phyloP scores from a whole-genome alignment of 1,140 invertebrate species.

The Elymnias hypermnestra region DNA sequence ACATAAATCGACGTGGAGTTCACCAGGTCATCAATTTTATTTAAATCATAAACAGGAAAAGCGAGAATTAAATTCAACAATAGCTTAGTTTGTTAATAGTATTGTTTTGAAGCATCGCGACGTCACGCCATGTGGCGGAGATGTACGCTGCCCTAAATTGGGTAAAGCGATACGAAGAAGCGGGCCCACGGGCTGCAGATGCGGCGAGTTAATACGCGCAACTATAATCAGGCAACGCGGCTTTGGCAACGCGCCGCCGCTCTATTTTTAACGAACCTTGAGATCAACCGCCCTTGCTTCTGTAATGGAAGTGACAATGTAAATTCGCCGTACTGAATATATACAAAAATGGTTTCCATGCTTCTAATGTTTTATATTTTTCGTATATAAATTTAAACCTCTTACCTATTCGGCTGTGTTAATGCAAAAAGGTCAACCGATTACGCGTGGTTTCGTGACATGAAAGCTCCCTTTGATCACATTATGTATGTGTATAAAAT shows the following conservation, averaged over 20 bases:
- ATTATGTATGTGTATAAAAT: no score
- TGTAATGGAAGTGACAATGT: slow-evolving; percentile 50
- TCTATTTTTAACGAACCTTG: slow-evolving; percentile 73
- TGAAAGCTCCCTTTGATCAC: slow-evolving; percentile 1
- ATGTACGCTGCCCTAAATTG: slow-evolving; percentile 40
- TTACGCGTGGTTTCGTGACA: not conserved
- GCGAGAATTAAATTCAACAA: no score
- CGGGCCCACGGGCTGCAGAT: slow-evolving; percentile 24
- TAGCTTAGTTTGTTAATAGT: not conserved
- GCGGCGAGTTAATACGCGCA: slow-evolving; percentile 38
- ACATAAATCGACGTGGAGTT: no score
- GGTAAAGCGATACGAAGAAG: slow-evolving; percentile 35
- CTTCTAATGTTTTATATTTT: not conserved
- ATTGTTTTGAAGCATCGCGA: slow-evolving; percentile 14
- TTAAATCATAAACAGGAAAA: no score
- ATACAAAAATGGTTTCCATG: slow-evolving; percentile 9
- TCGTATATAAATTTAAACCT: not conserved
- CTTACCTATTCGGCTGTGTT: not conserved
- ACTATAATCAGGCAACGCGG: slow-evolving; percentile 57
- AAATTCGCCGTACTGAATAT: slow-evolving; percentile 19
- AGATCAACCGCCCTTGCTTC: slow-evolving; percentile 67
- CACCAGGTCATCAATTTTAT: no score
- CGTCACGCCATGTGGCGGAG: slow-evolving; percentile 23
- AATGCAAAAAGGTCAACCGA: slow-evolving; percentile 1
- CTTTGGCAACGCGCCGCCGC: slow-evolving; percentile 64